phyloP scores from a whole-genome alignment of 2,113 vertebrate species.

The Genyomyrus donnyi region DNA sequence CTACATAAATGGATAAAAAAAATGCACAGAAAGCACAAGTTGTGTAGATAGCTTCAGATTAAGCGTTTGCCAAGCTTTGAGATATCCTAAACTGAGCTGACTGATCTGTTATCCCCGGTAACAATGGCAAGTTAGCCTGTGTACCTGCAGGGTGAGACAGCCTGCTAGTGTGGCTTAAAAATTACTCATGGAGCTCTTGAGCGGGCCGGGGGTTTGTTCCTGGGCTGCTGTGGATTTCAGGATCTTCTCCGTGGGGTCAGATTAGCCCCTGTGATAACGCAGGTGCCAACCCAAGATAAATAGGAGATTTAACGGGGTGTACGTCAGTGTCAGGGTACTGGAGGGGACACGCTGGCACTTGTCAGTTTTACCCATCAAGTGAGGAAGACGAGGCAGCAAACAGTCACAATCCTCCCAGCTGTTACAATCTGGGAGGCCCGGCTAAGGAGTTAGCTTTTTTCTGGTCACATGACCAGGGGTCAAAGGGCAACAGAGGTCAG shows the following conservation, averaged over 20 bases:
- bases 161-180: neutral
- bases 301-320: slow-evolving; percentile 53
- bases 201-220: neutral
- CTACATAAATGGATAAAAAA: neutral
- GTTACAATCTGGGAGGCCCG: neutral
- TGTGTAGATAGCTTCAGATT: neutral
- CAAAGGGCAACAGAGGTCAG: neutral
- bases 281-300: slow-evolving; percentile 46
- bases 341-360: slow-evolving; percentile 22
- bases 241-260: neutral
- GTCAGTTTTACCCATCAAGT: neutral
- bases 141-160: neutral
- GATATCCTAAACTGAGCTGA: neutral
- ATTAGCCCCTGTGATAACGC: slow-evolving; percentile 55
- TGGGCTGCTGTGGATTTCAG: neutral
- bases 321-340: slow-evolving; percentile 46
- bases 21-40: neutral
- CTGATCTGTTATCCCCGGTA: neutral
- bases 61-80: neutral
- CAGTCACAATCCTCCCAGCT: neutral
- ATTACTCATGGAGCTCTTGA: neutral
- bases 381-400: neutral
- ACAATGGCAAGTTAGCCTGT: neutral
- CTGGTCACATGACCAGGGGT: neutral
- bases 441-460: neutral